Evolutionary conservation across 1,140 invertebrate genomes (phyloP), one percentile per base, ranked within the genome.

Genomic region (Bombus superbus): DNA sequence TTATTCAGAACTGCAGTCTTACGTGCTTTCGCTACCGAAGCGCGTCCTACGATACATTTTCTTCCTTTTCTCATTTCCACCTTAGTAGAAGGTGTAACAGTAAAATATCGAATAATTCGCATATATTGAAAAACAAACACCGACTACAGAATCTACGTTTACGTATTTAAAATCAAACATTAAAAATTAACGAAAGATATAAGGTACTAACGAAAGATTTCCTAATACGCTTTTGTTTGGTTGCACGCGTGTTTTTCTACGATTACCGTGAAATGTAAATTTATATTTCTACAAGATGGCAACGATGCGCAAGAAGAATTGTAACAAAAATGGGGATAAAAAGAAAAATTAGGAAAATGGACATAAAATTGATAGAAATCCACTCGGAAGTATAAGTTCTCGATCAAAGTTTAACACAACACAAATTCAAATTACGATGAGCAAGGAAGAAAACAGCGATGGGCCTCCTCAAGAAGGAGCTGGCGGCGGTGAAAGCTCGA

Each of bases 1-100:
- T 81, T 68, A 72, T 69, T 64, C 47, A 47, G 80, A 92, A 87
- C 88, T 93, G 85, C 91, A 93, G 93, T 94, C 87, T 92, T 75
- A 83, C 83, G 88, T 88, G 91, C 76, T 88, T 91, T 87, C 88
- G 83, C 89, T 86, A 44, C 80, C 42, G 77, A 69, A 32, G 84
- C 87, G 82, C 83, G 79, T 78, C 74, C 53, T 66, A 53, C 62
- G 35, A 59, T 64, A 44, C 18, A 38, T 47, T 10, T 47, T 15
- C 38, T 59, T 38, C 10, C 40, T 3, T 53, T 80, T n/a, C 10
- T 44, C 69, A 35, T 35, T 35, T 10, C 32, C 5, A 38, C 32
- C 25, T 73, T 22, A 3, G 18, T 69, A 69, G 13, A 18, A 42
- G 10, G 3, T 42, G 11, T 42, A 42, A 40, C 0, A 32, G 9